Percentiles rank a stretch among this genome's conserved stretches.
These are phyloP conservation scores for Mythimna impura DNA, from an alignment of 2,888 invertebrate genomes.

Conservation along the genomic window DNA sequence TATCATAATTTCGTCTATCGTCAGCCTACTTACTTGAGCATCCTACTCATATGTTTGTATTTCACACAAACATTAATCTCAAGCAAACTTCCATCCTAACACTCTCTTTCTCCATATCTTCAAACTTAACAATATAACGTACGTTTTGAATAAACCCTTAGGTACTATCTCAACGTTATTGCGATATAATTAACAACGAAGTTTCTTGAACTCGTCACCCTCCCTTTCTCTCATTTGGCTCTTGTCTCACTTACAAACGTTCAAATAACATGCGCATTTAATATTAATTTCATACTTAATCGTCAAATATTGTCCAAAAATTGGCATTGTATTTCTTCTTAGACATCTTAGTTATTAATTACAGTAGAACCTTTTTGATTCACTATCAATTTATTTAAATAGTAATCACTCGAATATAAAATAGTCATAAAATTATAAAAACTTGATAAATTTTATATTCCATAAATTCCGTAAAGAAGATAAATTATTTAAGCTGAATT, in stretches of 20 bases:
- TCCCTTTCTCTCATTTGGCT: not conserved
- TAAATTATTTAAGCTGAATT: not conserved
- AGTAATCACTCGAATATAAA: too few species aligned
- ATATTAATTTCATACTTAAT: too few species aligned
- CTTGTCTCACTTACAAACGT: not conserved
- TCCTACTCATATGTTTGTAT: not conserved
- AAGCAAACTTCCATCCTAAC: not conserved
- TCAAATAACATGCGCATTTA: not conserved
- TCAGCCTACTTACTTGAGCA: not conserved
- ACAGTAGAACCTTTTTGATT: too few species aligned
- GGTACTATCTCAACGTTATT: not conserved
- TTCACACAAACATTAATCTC: not conserved
- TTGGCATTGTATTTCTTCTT: too few species aligned
- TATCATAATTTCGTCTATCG: not conserved
- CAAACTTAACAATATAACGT: not conserved
- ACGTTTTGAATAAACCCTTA: not conserved
- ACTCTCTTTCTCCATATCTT: not conserved
- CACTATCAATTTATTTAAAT: too few species aligned
- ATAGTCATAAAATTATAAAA: too few species aligned
- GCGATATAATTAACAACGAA: not conserved
- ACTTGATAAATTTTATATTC: not conserved
- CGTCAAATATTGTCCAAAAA: too few species aligned
- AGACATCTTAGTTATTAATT: too few species aligned
- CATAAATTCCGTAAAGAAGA: not conserved
- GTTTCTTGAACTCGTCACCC: not conserved